A percentile compares a stretch with the other conserved stretches of the same genome.
Conservation (phyloP, 1,140 invertebrate species). For the Platorchestia sp. region DNA sequence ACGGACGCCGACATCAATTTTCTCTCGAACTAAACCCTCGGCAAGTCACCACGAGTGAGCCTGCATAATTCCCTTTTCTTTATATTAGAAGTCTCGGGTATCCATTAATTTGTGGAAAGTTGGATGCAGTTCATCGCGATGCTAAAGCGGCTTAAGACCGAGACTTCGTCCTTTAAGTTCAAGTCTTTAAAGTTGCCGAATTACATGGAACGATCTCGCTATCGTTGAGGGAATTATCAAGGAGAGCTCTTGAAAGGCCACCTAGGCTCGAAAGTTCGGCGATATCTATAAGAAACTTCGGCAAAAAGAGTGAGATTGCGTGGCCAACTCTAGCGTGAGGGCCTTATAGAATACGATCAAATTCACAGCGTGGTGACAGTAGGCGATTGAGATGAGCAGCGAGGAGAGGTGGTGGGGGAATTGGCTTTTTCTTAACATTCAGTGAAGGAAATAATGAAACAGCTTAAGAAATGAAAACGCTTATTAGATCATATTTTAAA, state of each 20-base stretch:
- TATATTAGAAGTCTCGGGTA: background rate
- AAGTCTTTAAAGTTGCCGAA: background rate
- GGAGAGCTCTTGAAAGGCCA: background rate
- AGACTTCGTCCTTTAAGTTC: conserved; percentile 33
- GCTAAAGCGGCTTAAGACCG: conserved; percentile 9
- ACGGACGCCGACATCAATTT: background rate
- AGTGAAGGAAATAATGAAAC: too few species aligned
- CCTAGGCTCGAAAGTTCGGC: background rate
- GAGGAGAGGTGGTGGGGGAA: background rate
- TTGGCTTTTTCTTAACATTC: too few species aligned
- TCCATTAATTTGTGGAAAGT: conserved; percentile 40
- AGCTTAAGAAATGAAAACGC: too few species aligned
- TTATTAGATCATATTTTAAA: too few species aligned
- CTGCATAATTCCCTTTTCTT: background rate
- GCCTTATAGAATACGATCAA: background rate
- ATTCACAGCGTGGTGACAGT: background rate
- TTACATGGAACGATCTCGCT: conserved; percentile 1
- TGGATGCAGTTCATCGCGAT: conserved; percentile 38
- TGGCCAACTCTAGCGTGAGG: background rate
- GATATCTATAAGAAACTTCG: background rate
- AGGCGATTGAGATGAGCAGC: background rate
- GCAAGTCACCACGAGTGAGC: background rate
- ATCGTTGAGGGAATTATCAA: conserved; percentile 26
- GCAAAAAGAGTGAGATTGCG: background rate
- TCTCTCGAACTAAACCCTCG: background rate